Base-by-base conservation (phyloP, 2,888 invertebrate genomes). In the Dendrolimus houi region DNA sequence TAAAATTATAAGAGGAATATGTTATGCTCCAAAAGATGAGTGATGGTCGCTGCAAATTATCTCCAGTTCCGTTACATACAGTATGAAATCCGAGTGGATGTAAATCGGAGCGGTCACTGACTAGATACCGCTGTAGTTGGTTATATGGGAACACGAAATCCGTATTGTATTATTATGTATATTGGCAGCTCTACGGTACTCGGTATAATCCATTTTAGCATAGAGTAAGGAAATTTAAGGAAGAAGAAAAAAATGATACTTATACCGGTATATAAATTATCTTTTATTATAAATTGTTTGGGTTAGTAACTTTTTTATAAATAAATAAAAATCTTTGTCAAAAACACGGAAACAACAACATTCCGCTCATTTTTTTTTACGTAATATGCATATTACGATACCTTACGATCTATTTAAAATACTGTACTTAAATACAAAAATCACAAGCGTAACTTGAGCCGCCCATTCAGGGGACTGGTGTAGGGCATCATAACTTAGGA, bases 371-470 rank as follows among this genome's bases (percentile, higher is more conserved):
- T 74, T 47, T 12, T 29, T 47, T 47, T 83, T 84, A 86, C 88
- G 88, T 89, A 89, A 89, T 88, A 89, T 89, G 89, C 89, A 89
- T 88, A 89, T 89, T 87, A 89, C 89, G 89, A 85, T 77, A 87
- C 84, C 87, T 89, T 89, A 89, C 84, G 85, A 75, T 80, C 88
- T 89, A 89, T 77, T 72, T 85, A 83, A 87, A 88, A 88, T 88
- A 89, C 87, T 89, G 86, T 72, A 86, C 88, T 87, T 87, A 89
- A 82, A 83, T 79, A 71, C 77, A 83, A 77, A 86, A 79, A 89
- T 89, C 88, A 89, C 89, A 88, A 89, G 89, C 88, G 87, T 88
- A 85, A 75, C 82, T 87, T 87, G 88, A 87, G 88, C 85, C 83
- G 75, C 82, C 87, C 86, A 68, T 70, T 71, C 67, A 74, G 78